Conservation (phyloP, 64 coral and sea anemone genomes). For the Dendrophyllia cribrosa region DNA sequence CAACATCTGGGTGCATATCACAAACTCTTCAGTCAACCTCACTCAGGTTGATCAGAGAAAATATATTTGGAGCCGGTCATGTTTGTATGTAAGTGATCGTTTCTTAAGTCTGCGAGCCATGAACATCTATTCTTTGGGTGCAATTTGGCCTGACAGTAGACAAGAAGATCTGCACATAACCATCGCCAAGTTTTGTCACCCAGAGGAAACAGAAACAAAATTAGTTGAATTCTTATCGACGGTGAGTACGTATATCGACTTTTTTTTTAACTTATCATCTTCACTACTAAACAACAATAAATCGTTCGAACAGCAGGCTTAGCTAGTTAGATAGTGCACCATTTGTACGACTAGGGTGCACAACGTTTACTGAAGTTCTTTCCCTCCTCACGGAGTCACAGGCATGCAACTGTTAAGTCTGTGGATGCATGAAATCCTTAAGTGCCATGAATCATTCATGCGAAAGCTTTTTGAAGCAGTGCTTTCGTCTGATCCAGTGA, state of each 20-base stretch:
- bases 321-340: neutral
- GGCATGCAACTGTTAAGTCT: no score
- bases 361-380: no score
- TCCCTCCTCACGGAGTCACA: no score
- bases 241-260: constrained; percentile 24
- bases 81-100: constrained; percentile 56
- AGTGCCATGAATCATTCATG: no score
- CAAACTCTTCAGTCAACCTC: constrained; percentile 11
- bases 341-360: no score
- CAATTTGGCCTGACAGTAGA: constrained; percentile 72
- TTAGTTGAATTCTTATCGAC: constrained; percentile 44
- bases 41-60: neutral
- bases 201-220: constrained; percentile 35
- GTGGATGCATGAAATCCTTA: no score
- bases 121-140: constrained; percentile 55
- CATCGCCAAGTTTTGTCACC: constrained; percentile 34
- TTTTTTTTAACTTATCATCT: neutral
- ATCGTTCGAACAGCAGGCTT: neutral
- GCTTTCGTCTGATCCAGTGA: no score
- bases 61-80: constrained; percentile 77
- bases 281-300: neutral
- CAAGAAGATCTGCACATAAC: constrained; percentile 58
- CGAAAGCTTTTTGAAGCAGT: no score
- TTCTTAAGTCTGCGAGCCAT: constrained; percentile 61
- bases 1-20: constrained; percentile 55